These are phyloP conservation scores for Protophormia terraenovae DNA, from an alignment of 2,888 invertebrate species.

Conservation along the genomic window DNA sequence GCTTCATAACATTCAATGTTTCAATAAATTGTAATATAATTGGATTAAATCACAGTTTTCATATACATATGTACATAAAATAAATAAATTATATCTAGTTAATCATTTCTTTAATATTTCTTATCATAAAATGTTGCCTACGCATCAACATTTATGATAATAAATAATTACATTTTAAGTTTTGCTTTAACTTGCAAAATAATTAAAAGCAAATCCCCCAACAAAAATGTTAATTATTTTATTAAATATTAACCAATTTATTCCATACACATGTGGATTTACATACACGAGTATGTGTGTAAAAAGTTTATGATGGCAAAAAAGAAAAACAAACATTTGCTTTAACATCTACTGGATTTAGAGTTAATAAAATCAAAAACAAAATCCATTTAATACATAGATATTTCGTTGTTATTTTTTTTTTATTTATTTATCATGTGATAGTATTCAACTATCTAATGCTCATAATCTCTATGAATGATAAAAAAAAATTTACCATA, in stretches of 20 bases:
- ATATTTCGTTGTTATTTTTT: not conserved
- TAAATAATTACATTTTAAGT: constrained; percentile 1
- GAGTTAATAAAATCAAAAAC: not conserved
- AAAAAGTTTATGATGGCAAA: no score
- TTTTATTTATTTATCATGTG: not conserved
- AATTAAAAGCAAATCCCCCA: not conserved
- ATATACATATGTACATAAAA: no score
- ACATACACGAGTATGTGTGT: no score
- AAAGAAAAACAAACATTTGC: not conserved
- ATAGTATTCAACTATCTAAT: constrained; percentile 9
- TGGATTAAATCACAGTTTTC: no score
- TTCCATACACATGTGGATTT: not conserved
- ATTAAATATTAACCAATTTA: not conserved
- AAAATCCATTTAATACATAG: not conserved
- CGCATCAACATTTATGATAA: not conserved
- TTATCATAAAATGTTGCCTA: not conserved
- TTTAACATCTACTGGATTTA: not conserved
- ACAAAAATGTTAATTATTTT: not conserved
- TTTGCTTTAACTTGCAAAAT: constrained; percentile 6
- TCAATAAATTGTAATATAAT: no score
- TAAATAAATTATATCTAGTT: no score
- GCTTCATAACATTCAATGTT: no score
- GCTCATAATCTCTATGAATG: not conserved
- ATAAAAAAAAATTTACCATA: constrained; percentile 7
- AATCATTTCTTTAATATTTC: no score